Evolutionary conservation across 2,888 invertebrate genomes (phyloP), one percentile per base, ranked within the genome.

Genomic region (Electrophaes corylata): DNA sequence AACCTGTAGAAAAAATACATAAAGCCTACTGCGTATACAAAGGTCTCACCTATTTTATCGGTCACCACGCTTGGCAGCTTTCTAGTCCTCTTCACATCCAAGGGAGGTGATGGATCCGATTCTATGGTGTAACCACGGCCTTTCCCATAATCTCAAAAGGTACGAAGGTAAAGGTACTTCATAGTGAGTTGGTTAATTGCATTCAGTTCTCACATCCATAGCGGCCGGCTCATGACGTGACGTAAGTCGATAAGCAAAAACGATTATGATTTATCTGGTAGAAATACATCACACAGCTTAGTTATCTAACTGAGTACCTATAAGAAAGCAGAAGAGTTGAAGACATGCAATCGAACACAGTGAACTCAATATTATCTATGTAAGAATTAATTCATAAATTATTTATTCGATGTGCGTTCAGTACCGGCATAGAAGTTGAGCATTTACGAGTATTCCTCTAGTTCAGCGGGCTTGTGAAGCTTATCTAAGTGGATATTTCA

Each of bases 131-230:
- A n/a, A n/a, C n/a, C n/a, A n/a, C n/a, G n/a, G n/a, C n/a, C n/a
- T n/a, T n/a, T n/a, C n/a, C n/a, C n/a, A n/a, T n/a, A n/a, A n/a
- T n/a, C n/a, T n/a, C n/a, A n/a, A n/a, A n/a, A n/a, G n/a, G n/a
- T n/a, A n/a, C n/a, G n/a, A n/a, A n/a, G n/a, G n/a, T n/a, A n/a
- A n/a, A 2, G 23, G 26, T 29, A 10, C 26, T 6, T 10, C 10
- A 10, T 29, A 29, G 26, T 29, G 26, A 48, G 60, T 57, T 14
- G 12, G 56, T 67, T 67, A 65, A 67, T 67, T 59, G 56, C 64
- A 53, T 49, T 44, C 55, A 54, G 62, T 67, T 65, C 62, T 64
- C 48, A 49, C 53, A 40, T 49, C 53, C 48, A 55, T 57, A 52
- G 44, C 50, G 33, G 14, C 20, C 5, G 35, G 20, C 44, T 23